Evolutionary conservation across 2,113 vertebrate genomes (phyloP).

Genomic region (Dicerorhinus sumatrensis): DNA sequence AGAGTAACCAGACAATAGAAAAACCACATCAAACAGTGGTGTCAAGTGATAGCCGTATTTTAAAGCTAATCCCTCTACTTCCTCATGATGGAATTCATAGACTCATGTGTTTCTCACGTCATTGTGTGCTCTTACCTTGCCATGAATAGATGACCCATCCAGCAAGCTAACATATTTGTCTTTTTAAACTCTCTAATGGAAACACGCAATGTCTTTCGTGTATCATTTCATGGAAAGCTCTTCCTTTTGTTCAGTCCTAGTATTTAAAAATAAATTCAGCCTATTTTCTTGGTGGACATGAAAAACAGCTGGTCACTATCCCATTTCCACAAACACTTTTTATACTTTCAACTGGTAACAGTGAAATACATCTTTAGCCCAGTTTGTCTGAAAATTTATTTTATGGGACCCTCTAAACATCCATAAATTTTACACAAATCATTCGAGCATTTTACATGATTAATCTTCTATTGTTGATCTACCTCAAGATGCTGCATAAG

Average conservation of each 20-base stretch:
- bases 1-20: neutral
- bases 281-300: neutral
- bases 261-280: slow-evolving; percentile 6
- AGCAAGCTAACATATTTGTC: neutral
- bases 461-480: neutral
- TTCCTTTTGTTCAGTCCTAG: neutral
- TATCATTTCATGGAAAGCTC: neutral
- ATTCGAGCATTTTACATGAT: neutral
- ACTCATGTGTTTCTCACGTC: neutral
- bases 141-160: no score
- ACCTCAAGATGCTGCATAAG: neutral
- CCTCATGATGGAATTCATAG: neutral
- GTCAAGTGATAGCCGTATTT: neutral
- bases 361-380: neutral
- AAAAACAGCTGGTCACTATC: neutral
- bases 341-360: neutral
- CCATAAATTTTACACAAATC: neutral
- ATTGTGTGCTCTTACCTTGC: neutral
- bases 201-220: neutral
- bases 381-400: slow-evolving; percentile 21
- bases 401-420: slow-evolving; percentile 33
- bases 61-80: neutral
- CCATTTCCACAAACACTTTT: neutral
- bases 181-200: neutral
- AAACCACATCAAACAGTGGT: neutral